These are phyloP conservation scores for Vannuccia rotundouncinata DNA, from an alignment of 2,888 invertebrate species.

Conservation along the genomic window DNA sequence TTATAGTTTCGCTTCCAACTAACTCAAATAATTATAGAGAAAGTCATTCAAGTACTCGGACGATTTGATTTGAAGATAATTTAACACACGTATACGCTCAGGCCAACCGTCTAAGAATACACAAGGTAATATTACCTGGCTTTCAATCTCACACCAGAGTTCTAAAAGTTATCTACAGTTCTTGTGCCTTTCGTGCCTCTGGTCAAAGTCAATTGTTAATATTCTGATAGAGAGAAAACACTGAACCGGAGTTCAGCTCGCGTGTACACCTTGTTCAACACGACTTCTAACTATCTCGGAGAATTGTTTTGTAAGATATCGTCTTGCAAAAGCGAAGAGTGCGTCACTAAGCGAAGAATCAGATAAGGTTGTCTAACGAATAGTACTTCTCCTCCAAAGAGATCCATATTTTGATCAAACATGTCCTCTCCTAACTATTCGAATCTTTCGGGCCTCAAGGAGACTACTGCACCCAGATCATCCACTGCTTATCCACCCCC, in stretches of 20 bases:
- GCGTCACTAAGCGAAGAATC: not conserved
- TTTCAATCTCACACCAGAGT: not conserved
- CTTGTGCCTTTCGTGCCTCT: too few relatives aligned
- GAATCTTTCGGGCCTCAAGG: not conserved
- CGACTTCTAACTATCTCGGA: not conserved
- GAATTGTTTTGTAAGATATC: not conserved
- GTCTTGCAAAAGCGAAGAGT: not conserved
- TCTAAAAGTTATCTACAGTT: too few relatives aligned
- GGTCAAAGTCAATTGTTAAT: constrained; percentile 20
- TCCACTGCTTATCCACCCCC: not conserved
- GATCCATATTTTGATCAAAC: not conserved
- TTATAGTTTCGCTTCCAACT: not conserved
- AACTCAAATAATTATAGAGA: not conserved
- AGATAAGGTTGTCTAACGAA: not conserved
- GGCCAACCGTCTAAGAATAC: too few relatives aligned
- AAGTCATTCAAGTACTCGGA: not conserved
- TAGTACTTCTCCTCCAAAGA: not conserved
- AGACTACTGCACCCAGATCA: not conserved
- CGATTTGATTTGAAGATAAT: not conserved
- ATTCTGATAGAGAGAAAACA: not conserved
- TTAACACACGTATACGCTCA: too few relatives aligned
- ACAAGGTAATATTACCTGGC: not conserved
- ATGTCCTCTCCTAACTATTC: not conserved
- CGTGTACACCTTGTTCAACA: too few relatives aligned
- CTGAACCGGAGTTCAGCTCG: constrained; percentile 6